Base-by-base conservation (phyloP, 2,113 vertebrate genomes). In the Entelurus aequoreus region DNA sequence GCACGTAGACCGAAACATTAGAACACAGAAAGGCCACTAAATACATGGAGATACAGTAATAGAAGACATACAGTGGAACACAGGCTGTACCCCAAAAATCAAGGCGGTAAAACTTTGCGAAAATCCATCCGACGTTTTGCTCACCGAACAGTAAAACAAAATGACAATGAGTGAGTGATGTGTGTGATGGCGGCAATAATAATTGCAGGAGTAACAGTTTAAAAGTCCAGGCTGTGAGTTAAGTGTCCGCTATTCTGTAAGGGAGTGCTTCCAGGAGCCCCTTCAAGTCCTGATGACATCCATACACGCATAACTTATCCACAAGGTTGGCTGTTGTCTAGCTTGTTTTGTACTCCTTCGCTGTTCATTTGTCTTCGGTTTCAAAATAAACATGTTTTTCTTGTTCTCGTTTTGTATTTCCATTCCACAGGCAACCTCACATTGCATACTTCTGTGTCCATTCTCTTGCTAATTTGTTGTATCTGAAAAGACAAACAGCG, bases 401-500 rank as follows among this genome's bases (percentile, higher is more conserved):
- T 83, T 88, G 84, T 88, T 84, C 82, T 86, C 60, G 48, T 79
- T 77, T 72, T 74, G 68, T 67, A 69, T 83, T 78, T 82, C 69
- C 64, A 68, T 71, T 68, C 80, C 63, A 58, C 70, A 74, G 60
- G 60, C 66, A 35, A 71, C 81, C 72, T 91, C 86, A 91, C 90
- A 92, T 91, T 84, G 91, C 91, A 73, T 92, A 92, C 82, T 92
- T 92, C 77, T 91, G 89, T 38, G 91, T 92, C 91, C 91, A 92
- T 86, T 92, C 91, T 84, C 90, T 89, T 65, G 91, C 91, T 84
- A 91, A 78, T 88, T 91, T 92, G 89, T 92, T 92, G 86, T 92
- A 92, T 81, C 91, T 92, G 79, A 56, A 78, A 65, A 68, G 35
- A 72, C 11, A 63, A 19, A 16, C 62, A 72, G 47, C 38, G 28